Evolutionary conservation across 2,888 invertebrate species (phyloP).

Genomic region (Lasioglossum marginatum): DNA sequence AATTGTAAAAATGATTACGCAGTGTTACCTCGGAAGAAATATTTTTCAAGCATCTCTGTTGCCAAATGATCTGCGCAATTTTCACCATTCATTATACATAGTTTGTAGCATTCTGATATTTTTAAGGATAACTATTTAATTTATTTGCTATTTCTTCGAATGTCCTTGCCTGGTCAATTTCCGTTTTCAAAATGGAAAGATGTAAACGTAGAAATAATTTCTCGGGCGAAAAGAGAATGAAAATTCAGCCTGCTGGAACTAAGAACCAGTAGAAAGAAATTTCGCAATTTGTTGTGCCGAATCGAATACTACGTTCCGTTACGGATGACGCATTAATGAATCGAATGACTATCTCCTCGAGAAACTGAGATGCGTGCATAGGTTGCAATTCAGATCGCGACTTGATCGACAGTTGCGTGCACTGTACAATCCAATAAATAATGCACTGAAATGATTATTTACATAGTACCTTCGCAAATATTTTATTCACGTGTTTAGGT

Average conservation of each 20-base stretch:
- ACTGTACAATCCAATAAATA: not conserved
- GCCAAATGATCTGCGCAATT: not conserved
- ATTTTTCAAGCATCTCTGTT: not conserved
- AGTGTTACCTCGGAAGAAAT: too few species aligned
- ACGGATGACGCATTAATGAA: constrained; percentile 13
- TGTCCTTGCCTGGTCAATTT: not conserved
- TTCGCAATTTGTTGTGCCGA: not conserved
- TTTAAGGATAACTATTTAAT: too few species aligned
- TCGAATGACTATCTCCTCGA: constrained; percentile 2
- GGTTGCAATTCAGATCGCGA: not conserved
- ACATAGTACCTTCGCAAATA: not conserved
- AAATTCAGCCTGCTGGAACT: not conserved
- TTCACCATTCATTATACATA: not conserved
- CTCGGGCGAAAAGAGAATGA: not conserved
- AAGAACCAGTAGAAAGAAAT: not conserved
- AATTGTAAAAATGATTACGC: constrained; percentile 4
- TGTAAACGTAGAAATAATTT: not conserved
- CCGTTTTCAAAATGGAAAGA: not conserved
- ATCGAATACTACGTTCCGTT: constrained; percentile 6
- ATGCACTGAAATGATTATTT: not conserved
- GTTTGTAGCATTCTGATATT: not conserved
- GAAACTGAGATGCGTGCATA: not conserved
- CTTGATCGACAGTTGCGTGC: not conserved
- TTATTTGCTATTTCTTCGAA: not conserved
- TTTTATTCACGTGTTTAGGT: not conserved